phyloP scores from a whole-genome alignment of 1,140 invertebrate genomes.

The Lysiphlebus fabarum region DNA sequence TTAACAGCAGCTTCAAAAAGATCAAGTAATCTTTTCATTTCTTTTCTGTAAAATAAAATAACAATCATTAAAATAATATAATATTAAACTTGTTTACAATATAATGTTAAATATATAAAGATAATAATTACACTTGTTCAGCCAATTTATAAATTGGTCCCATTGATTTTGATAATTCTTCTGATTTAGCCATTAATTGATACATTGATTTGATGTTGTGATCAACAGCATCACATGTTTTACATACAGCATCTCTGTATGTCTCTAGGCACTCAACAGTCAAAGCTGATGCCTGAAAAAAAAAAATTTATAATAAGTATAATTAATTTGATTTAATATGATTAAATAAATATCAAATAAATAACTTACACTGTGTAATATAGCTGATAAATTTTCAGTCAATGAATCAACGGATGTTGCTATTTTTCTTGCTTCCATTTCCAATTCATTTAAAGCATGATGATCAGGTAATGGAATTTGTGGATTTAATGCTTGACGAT shows the following conservation, averaged over 20 bases:
- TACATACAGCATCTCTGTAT: constrained; percentile 87
- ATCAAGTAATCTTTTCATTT: constrained; percentile 19
- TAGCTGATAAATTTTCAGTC: constrained; percentile 83
- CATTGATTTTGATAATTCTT: constrained; percentile 89
- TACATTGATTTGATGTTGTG: constrained; percentile 95
- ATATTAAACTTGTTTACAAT: too few relatives aligned
- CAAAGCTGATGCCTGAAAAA: constrained; percentile 84
- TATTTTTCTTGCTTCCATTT: too few relatives aligned
- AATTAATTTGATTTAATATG: too few relatives aligned
- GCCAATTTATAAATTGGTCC: constrained; percentile 79
- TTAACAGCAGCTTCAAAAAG: constrained; percentile 19
- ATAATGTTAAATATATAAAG: too few relatives aligned
- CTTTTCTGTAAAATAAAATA: constrained; percentile 10
- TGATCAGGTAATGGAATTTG: constrained; percentile 38
- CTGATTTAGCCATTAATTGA: constrained; percentile 92
- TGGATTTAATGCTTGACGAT: constrained; percentile 68
- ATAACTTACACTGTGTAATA: constrained; percentile 80
- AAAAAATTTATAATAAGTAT: too few relatives aligned
- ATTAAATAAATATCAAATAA: too few relatives aligned
- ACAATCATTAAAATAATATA: too few relatives aligned
- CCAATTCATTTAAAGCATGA: too few relatives aligned
- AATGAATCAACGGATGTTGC: constrained; percentile 63
- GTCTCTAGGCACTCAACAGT: constrained; percentile 90
- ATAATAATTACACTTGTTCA: constrained; percentile 77
- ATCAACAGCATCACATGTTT: constrained; percentile 91